Base-by-base conservation (phyloP, 2,113 vertebrate genomes). In the Anthoscopus minutus region DNA sequence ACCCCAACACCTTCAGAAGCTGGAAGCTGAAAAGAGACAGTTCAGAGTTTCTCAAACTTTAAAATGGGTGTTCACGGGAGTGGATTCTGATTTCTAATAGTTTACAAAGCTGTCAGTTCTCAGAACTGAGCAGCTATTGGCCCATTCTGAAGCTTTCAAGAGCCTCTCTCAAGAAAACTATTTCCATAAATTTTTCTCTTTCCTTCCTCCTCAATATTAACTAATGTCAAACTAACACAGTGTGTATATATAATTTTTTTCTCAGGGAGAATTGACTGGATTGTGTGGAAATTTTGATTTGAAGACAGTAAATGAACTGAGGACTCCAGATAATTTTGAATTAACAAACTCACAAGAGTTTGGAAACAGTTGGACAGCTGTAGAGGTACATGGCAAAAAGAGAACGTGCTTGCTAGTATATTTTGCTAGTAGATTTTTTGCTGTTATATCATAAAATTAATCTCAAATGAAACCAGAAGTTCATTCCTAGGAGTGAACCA, bases 231-330 rank as follows among this genome's bases (percentile, higher is more conserved):
- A n/a, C n/a, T n/a, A n/a, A n/a, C n/a, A n/a, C n/a, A n/a, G 2
- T 54, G 2, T 35, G 7, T 21, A 0, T 38, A 1, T 47, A 1
- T 56, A 9, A 5, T 38, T 24, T 24, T 69, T 78, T 42, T 83
- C 86, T 60, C 91, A 99, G 99, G 98, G 98, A 50, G 96, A 98
- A 89, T 94, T 99, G 54, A 94, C 97, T 5, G 99, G 99, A 24
- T 97, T 99, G 45, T 99, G 99, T 96, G 99, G 99, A 44, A 99
- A 99, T 97, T 99, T 99, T 93, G 99, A 99, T 95, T 95, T 98
- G 93, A 99, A 99, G 97, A 99, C 99, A 11, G 94, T 98, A 86
- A 99, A 99, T 82, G 99, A 99, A 97, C 98, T 99, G 98, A 98
- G 98, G 90, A 99, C 98, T 19, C 99, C 99, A 4, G 99, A 99